Conservation (phyloP, 2,888 invertebrate genomes). For the Furcula furcula region DNA sequence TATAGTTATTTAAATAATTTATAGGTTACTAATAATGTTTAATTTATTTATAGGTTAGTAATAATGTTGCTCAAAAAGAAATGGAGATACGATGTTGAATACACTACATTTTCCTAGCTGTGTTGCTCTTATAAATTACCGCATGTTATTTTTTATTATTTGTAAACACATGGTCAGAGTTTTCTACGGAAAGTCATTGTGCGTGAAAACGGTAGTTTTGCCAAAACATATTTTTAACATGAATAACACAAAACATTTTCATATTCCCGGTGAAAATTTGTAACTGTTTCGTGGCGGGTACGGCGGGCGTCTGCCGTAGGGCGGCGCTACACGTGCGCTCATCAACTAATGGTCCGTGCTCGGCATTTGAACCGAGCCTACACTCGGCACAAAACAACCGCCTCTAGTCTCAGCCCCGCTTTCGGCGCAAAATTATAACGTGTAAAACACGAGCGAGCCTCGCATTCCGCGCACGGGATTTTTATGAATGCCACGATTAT, state of each 20-base stretch:
- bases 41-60: too few relatives aligned
- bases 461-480: conserved; percentile 77
- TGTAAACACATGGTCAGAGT: conserved; percentile 49
- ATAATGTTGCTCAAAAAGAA: too few relatives aligned
- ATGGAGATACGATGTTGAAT: neutral
- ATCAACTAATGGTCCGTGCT: conserved; percentile 83
- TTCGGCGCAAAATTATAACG: conserved; percentile 80
- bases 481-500: conserved; percentile 79
- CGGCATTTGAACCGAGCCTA: conserved; percentile 81
- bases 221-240: conserved; percentile 71
- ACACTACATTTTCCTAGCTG: conserved; percentile 3
- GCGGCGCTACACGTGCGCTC: conserved; percentile 74
- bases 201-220: conserved; percentile 74
- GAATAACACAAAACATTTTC: conserved; percentile 75
- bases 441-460: conserved; percentile 71
- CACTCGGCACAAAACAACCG: conserved; percentile 73
- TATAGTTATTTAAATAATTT: too few relatives aligned
- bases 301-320: conserved; percentile 54
- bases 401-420: conserved; percentile 66
- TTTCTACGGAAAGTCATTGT: conserved; percentile 69
- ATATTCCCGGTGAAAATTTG: conserved; percentile 77
- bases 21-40: too few relatives aligned
- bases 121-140: conserved; percentile 25
- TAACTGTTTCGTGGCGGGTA: conserved; percentile 57
- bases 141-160: conserved; percentile 29